These are phyloP conservation scores for Notarius quadriscutis DNA, from an alignment of 2,113 vertebrate species.

Conservation along the genomic window DNA sequence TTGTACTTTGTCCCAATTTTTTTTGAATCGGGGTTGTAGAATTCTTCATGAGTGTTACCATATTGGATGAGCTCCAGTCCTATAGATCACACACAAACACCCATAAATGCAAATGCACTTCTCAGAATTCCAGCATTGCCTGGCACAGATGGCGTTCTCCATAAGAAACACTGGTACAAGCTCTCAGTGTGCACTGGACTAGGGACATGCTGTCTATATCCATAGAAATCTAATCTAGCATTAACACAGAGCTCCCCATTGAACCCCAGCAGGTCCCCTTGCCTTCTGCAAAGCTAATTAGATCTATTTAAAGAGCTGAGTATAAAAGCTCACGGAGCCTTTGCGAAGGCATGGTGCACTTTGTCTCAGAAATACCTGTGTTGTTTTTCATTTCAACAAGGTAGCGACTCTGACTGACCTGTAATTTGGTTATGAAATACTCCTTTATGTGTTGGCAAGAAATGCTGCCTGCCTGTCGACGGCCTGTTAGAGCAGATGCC, in stretches of 20 bases:
- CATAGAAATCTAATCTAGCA: not conserved
- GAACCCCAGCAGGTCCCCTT: not conserved
- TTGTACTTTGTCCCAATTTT: no score
- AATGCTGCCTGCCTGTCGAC: slow-evolving; percentile 1
- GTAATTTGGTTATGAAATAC: slow-evolving; percentile 35
- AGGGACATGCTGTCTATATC: not conserved
- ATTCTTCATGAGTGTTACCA: no score
- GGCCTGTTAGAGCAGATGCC: slow-evolving; percentile 26
- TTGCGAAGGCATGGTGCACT: not conserved
- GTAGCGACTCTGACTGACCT: not conserved
- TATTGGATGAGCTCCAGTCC: not conserved
- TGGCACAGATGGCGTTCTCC: not conserved
- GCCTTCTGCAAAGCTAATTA: slow-evolving; percentile 23
- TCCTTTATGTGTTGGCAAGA: slow-evolving; percentile 36
- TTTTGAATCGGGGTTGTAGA: no score
- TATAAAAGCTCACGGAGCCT: not conserved
- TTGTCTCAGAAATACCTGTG: not conserved
- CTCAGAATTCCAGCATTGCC: not conserved
- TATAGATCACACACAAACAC: not conserved
- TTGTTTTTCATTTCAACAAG: slow-evolving; percentile 8
- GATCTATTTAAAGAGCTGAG: not conserved
- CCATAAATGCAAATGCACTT: not conserved
- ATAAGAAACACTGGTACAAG: not conserved
- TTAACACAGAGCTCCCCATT: not conserved
- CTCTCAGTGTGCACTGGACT: not conserved